phyloP scores from a whole-genome alignment of 2,888 invertebrate genomes.

The Subacronicta megacephala region DNA sequence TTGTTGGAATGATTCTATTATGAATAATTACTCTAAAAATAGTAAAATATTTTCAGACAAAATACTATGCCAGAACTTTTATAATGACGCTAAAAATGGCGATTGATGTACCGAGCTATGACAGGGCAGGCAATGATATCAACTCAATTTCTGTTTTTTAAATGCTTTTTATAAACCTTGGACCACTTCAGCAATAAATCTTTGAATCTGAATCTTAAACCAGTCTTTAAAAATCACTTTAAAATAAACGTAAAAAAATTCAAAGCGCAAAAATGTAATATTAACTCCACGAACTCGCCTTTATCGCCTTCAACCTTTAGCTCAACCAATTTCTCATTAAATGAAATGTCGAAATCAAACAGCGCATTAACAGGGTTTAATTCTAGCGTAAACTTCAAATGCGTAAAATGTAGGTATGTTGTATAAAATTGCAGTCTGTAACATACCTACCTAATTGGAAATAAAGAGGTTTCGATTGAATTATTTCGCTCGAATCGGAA shows the following conservation, averaged over 20 bases:
- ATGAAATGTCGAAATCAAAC: slow-evolving; percentile 20
- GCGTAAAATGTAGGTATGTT: slow-evolving; percentile 1
- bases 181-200: too few species aligned
- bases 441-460: slow-evolving; percentile 46
- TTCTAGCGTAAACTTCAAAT: slow-evolving; percentile 8
- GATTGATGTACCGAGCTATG: too few species aligned
- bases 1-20: too few species aligned
- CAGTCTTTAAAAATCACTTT: too few species aligned
- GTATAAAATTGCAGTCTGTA: slow-evolving; percentile 23
- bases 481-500: slow-evolving; percentile 44
- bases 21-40: too few species aligned
- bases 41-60: too few species aligned
- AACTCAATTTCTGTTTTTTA: too few species aligned
- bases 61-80: too few species aligned
- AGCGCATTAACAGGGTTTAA: slow-evolving; percentile 20
- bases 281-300: slow-evolving; percentile 17
- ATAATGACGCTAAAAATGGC: too few species aligned
- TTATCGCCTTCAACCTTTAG: slow-evolving; percentile 15
- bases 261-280: slow-evolving; percentile 25
- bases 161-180: too few species aligned
- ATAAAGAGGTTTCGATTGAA: slow-evolving; percentile 56
- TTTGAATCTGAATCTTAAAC: too few species aligned
- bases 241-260: neutral
- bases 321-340: slow-evolving; percentile 17
- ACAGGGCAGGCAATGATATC: too few species aligned